Evolutionary conservation across 2,888 invertebrate genomes (phyloP).

Genomic region (Eupithecia centaureata): DNA sequence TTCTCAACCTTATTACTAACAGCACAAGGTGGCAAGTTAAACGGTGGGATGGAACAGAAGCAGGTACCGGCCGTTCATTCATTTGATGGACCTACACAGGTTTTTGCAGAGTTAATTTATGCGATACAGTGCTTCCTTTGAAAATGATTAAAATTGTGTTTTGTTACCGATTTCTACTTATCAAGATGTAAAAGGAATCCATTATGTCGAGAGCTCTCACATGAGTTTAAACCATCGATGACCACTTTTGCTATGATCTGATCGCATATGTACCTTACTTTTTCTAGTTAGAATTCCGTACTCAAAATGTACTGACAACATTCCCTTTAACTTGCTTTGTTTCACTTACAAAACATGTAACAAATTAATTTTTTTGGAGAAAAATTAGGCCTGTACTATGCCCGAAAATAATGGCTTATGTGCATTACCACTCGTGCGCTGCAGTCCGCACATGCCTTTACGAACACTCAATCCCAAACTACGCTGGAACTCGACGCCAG

Average conservation of each 20-base stretch:
- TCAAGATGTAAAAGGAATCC: conserved; percentile 8
- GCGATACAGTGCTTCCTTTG: conserved; percentile 11
- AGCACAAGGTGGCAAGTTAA: conserved; percentile 20
- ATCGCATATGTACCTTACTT: not conserved
- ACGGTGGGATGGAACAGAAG: not conserved
- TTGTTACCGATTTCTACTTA: conserved; percentile 5
- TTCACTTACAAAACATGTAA: not conserved
- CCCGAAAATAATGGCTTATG: not conserved
- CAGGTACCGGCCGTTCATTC: conserved; percentile 20
- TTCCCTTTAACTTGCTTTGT: no score
- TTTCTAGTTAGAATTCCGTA: not conserved
- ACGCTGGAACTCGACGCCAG: not conserved
- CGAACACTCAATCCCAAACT: conserved; percentile 12
- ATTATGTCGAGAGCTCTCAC: not conserved
- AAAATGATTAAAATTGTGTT: conserved; percentile 10
- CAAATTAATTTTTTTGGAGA: not conserved
- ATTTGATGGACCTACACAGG: conserved; percentile 14
- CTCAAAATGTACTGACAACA: not conserved
- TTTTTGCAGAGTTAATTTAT: conserved; percentile 15
- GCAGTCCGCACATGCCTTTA: not conserved
- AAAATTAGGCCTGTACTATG: not conserved
- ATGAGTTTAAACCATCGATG: not conserved
- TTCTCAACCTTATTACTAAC: conserved; percentile 27
- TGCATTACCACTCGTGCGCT: not conserved
- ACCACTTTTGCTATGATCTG: not conserved